Evolutionary conservation across 2,888 invertebrate species (phyloP).

Genomic region (Stomorhina lunata): DNA sequence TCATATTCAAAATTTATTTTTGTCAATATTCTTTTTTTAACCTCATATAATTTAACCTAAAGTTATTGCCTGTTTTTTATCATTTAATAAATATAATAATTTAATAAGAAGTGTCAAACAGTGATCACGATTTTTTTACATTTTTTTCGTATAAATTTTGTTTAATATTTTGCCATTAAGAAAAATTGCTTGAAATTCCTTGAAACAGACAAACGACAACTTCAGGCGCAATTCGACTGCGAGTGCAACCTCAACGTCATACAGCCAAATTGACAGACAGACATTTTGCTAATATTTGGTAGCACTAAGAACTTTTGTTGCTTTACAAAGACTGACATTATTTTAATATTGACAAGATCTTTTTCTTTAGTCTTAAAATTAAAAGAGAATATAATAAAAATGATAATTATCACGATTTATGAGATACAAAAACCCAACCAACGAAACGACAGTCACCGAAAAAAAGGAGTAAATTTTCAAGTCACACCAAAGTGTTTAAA

Average conservation of each 20-base stretch:
- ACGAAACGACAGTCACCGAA: neutral
- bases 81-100: conserved; percentile 50
- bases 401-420: conserved; percentile 66
- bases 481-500: neutral
- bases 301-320: conserved; percentile 8
- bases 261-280: neutral
- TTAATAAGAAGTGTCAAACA: conserved; percentile 65
- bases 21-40: too few relatives aligned
- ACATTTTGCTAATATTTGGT: conserved; percentile 2
- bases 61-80: conserved; percentile 5
- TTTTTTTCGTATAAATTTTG: too few relatives aligned
- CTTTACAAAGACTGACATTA: conserved; percentile 23
- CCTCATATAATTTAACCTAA: conserved; percentile 50
- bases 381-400: conserved; percentile 52
- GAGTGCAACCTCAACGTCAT: neutral
- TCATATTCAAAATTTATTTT: too few relatives aligned
- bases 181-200: conserved; percentile 38
- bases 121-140: conserved; percentile 59
- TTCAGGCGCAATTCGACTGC: conserved; percentile 31
- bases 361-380: neutral
- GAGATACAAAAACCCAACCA: conserved; percentile 35
- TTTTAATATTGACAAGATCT: conserved; percentile 1
- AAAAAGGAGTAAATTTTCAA: neutral
- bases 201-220: conserved; percentile 38
- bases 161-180: conserved; percentile 23